Base-by-base conservation (phyloP, 2,888 invertebrate genomes). In the Yponomeuta plumbellus region DNA sequence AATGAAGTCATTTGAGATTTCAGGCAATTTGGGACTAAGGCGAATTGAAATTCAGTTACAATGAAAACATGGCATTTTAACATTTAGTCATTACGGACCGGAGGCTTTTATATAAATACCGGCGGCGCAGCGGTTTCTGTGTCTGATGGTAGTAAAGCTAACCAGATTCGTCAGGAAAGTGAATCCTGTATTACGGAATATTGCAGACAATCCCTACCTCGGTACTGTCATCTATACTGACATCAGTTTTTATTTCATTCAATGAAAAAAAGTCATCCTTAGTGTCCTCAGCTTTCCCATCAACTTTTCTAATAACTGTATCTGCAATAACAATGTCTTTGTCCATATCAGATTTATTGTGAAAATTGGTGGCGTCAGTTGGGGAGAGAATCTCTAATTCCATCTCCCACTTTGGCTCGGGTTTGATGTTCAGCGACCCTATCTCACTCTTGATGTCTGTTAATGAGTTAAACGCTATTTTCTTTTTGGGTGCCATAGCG, bases 371-470 rank as follows among this genome's bases (percentile, higher is more conserved):
- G 69, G 71, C 73, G 5, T 76, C 73, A 0, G 39, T 40, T 26
- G 44, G 13, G 11, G 59, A 20, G 21, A 83, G 67, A 11, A 77
- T 67, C 69, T 90, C 90, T 67, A 91, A 80, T 77, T 91, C 91
- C 80, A 90, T 77, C 73, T 91, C 90, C 89, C 89, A 89, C 76
- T 85, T 84, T 70, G 91, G 90, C 73, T 90, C 91, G 20, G 72
- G 61, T 75, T 91, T 90, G 34, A 91, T 74, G 40, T 77, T 73
- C 26, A 90, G 72, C 11, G 90, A 85, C 61, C 82, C 86, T 69
- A 92, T 90, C 72, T 92, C 91, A 80, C 86, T 85, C 79, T 91
- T 92, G 13, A 92, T 85, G 69, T 92, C 91, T 65, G 83, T 86
- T 66, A 91, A 84, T 21, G 90, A 86, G 75, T 91, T 85, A 81